These are phyloP conservation scores for Seladonia tumulorum DNA, from an alignment of 2,888 invertebrate genomes.

Conservation along the genomic window DNA sequence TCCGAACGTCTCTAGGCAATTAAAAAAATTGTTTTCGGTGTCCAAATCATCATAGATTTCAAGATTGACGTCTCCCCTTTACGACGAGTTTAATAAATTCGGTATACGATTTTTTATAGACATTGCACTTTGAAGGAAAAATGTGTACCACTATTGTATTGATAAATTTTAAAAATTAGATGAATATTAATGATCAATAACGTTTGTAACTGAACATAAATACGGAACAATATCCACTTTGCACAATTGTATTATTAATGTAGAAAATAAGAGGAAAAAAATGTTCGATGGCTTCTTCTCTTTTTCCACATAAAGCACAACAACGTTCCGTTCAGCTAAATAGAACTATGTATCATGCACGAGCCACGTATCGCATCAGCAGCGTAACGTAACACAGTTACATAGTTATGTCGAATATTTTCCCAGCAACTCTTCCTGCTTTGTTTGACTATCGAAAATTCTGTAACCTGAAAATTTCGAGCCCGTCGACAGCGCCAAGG, in stretches of 20 bases:
- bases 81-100: neutral
- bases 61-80: neutral
- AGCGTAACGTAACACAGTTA: constrained; percentile 44
- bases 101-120: neutral
- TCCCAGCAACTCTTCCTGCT: constrained; percentile 25
- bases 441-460: constrained; percentile 44
- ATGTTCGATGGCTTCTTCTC: neutral
- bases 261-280: neutral
- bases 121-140: neutral
- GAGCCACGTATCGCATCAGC: constrained; percentile 35
- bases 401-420: constrained; percentile 59
- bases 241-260: neutral
- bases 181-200: neutral
- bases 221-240: neutral
- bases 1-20: neutral
- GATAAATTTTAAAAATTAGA: neutral
- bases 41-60: neutral
- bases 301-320: neutral
- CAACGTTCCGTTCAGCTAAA: constrained; percentile 30
- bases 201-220: neutral
- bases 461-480: neutral
- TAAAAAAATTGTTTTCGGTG: neutral
- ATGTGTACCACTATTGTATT: neutral
- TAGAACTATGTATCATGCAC: constrained; percentile 17
- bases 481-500: neutral